Evolutionary conservation across 2,888 invertebrate species (phyloP).

Genomic region (Drosophila barbarae): DNA sequence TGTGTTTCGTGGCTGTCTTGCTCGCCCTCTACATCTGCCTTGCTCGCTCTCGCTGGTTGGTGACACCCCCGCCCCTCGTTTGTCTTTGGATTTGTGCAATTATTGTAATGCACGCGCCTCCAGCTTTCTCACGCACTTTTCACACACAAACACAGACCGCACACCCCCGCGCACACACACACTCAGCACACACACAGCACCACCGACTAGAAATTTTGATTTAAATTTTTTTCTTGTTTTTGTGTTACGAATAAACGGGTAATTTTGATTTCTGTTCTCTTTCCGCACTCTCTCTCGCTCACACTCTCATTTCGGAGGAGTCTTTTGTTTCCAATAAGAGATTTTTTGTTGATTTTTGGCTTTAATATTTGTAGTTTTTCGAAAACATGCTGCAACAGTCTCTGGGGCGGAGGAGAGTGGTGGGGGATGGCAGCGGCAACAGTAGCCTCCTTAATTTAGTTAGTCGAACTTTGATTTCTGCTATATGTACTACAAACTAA

Average conservation of each 20-base stretch:
- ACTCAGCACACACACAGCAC: background rate
- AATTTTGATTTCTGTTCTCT: constrained; percentile 13
- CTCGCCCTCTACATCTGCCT: constrained; percentile 1
- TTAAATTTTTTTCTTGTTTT: constrained; percentile 9
- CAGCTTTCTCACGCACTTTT: constrained; percentile 32
- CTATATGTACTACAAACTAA: constrained; percentile 31
- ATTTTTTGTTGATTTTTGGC: constrained; percentile 3
- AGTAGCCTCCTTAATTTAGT: constrained; percentile 30
- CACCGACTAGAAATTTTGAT: constrained; percentile 5
- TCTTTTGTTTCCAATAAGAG: constrained; percentile 17
- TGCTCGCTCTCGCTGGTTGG: constrained; percentile 12
- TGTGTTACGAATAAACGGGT: constrained; percentile 22
- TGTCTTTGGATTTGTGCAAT: constrained; percentile 43
- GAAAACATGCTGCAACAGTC: constrained; percentile 3
- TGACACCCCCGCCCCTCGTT: constrained; percentile 31
- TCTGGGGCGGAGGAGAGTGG: constrained; percentile 19
- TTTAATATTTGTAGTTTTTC: background rate
- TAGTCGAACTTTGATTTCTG: constrained; percentile 38
- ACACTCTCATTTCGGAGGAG: constrained; percentile 11
- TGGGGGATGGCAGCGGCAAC: constrained; percentile 13
- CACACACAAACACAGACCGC: constrained; percentile 1
- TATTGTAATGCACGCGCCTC: constrained; percentile 45
- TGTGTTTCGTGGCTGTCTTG: constrained; percentile 3
- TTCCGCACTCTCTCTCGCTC: constrained; percentile 9
- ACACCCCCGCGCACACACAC: constrained; percentile 7